phyloP scores from a whole-genome alignment of 1,140 invertebrate genomes.

The Eueides isabella region DNA sequence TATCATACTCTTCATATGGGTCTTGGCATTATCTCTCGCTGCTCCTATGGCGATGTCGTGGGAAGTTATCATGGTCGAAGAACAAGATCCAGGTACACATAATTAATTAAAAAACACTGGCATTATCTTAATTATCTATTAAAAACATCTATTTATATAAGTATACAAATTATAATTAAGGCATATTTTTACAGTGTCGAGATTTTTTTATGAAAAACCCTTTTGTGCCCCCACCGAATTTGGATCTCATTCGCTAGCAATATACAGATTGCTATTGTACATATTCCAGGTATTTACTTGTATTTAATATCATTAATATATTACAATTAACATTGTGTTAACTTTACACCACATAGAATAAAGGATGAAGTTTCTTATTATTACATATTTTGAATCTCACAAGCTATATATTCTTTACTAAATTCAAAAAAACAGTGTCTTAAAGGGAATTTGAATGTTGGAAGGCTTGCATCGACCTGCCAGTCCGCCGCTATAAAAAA shows the following conservation, averaged over 20 bases:
- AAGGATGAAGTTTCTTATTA: not conserved
- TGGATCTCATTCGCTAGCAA: slow-evolving; percentile 69
- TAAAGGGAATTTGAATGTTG: no score
- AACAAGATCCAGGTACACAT: slow-evolving; percentile 65
- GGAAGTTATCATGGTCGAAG: slow-evolving; percentile 81
- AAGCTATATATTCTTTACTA: no score
- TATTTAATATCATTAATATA: not conserved
- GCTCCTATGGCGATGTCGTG: slow-evolving; percentile 86
- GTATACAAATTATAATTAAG: not conserved
- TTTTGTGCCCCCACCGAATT: slow-evolving; percentile 72
- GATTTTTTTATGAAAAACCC: slow-evolving; percentile 66
- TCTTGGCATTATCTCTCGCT: slow-evolving; percentile 84
- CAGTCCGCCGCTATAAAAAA: no score
- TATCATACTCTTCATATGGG: slow-evolving; percentile 87
- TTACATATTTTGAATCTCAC: not conserved
- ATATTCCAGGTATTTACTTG: slow-evolving; percentile 71
- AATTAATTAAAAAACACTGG: not conserved
- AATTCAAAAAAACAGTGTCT: no score
- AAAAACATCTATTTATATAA: not conserved
- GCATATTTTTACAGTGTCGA: slow-evolving; percentile 57
- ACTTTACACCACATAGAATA: not conserved
- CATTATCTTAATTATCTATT: no score
- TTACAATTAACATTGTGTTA: not conserved
- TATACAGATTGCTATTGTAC: slow-evolving; percentile 71
- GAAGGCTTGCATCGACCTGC: no score